These are phyloP conservation scores for Mirza zaza DNA, from an alignment of 2,113 vertebrate genomes.

Conservation along the genomic window DNA sequence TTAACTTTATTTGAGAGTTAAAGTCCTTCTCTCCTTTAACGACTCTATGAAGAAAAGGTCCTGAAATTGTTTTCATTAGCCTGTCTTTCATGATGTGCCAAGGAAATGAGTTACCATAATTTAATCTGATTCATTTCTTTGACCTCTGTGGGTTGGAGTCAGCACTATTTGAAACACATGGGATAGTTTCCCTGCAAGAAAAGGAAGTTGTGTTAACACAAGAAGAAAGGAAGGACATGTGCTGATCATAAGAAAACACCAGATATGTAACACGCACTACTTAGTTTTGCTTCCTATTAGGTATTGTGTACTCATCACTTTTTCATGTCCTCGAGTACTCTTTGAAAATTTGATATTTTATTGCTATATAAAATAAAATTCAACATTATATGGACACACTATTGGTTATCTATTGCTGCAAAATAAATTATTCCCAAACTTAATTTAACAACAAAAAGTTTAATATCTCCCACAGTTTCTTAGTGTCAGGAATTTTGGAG, in stretches of 20 bases:
- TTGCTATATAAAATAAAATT: neutral
- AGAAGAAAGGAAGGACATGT: neutral
- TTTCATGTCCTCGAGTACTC: neutral
- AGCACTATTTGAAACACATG: neutral
- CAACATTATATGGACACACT: neutral
- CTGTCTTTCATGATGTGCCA: neutral
- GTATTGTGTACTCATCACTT: neutral
- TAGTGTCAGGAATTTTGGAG: neutral
- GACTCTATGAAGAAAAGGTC: neutral
- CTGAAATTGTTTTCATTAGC: neutral
- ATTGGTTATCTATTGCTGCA: neutral
- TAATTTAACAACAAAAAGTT: neutral
- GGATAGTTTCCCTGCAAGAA: neutral
- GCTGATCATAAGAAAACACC: neutral
- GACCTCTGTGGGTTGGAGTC: neutral
- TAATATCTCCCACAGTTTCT: neutral
- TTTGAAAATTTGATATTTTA: neutral
- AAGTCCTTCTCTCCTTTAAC: neutral
- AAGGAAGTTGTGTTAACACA: neutral
- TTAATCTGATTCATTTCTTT: neutral
- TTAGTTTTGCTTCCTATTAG: neutral
- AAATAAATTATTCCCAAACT: neutral
- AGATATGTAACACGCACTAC: rapidly evolving
- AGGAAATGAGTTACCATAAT: neutral
- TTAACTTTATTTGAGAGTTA: neutral